phyloP scores from a whole-genome alignment of 1,140 invertebrate species.

The Lutraria rhynchaena region DNA sequence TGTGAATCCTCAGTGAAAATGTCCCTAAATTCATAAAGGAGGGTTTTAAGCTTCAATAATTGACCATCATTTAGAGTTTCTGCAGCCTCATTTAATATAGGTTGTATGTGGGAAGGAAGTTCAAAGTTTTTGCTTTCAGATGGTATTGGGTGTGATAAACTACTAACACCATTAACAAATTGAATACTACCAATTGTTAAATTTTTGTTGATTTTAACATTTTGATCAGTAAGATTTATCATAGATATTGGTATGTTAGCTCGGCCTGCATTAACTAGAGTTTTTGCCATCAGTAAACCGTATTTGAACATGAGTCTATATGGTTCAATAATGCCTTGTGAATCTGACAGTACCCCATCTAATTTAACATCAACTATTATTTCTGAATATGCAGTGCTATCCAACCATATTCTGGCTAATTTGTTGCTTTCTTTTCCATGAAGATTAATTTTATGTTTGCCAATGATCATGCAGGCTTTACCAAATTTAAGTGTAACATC shows the following conservation, averaged over 20 bases:
- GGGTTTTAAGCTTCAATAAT: background rate
- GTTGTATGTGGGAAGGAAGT: conserved; percentile 1
- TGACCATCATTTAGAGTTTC: conserved; percentile 27
- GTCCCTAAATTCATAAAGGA: conserved; percentile 25
- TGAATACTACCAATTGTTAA: conserved; percentile 19
- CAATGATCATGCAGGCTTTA: conserved; percentile 19
- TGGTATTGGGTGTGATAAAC: background rate
- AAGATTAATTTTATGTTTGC: conserved; percentile 33
- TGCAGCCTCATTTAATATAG: conserved; percentile 25
- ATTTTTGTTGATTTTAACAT: conserved; percentile 9
- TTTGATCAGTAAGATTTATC: conserved; percentile 29
- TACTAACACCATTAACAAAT: background rate
- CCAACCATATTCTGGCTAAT: conserved; percentile 6
- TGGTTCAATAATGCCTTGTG: conserved; percentile 18
- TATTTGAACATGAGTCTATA: conserved; percentile 8
- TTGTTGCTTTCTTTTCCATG: background rate
- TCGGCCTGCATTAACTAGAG: background rate
- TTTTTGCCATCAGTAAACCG: conserved; percentile 15
- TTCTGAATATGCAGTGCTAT: conserved; percentile 3
- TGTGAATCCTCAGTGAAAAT: conserved; percentile 49
- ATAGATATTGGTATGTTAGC: conserved; percentile 19
- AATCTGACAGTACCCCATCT: background rate
- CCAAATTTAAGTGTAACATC: conserved; percentile 40
- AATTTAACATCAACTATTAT: conserved; percentile 1
- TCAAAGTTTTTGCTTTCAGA: background rate